Evolutionary conservation across 2,113 vertebrate species (phyloP), one percentile per base, ranked within the genome.

Genomic region (Vanacampus margaritifer): DNA sequence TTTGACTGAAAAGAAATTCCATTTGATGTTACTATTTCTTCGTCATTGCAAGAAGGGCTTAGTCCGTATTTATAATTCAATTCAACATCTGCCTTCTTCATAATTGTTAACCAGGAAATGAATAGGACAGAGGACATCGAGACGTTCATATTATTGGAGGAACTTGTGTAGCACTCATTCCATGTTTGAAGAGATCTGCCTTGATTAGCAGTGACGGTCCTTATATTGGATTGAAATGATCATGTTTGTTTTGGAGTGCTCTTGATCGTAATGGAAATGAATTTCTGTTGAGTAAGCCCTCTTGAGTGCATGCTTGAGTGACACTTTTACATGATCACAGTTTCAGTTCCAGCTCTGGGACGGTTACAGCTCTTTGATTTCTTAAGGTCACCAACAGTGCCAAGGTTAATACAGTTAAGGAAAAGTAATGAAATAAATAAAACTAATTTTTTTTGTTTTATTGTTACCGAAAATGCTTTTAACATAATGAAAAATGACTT

Each of bases 241-340:
- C 73, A 35, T 67, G 35, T 48, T 54, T 36, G 32, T 39, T 48
- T 79, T 72, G 76, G 74, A 85, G 75, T 79, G 74, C 57, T 13
- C 23, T 32, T 79, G 75, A 84, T 85, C 74, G 72, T 72, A 74
- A 14, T 39, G 21, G 70, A 73, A 64, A 53, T 64, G 62, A 80
- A 77, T 64, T 62, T 19, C 36, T 24, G 41, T 45, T 36, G n/a
- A 10, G 59, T 54, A 9, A 2, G 14, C 41, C 35, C 60, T 58
- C 36, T 41, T 51, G 9, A 51, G 50, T 36, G 59, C 32, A 41
- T 59, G 21, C 41, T 32, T 28, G 19, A n/a, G 8, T 50, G 48
- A 50, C 21, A 10, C 11, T 53, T 13, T 24, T 13, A n/a, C n/a
- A 54, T 24, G 12, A 54, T 54, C 51, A 26, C 51, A 24, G 11